Evolutionary conservation across 2,113 vertebrate species (phyloP).

Genomic region (Crotalus helleri): DNA sequence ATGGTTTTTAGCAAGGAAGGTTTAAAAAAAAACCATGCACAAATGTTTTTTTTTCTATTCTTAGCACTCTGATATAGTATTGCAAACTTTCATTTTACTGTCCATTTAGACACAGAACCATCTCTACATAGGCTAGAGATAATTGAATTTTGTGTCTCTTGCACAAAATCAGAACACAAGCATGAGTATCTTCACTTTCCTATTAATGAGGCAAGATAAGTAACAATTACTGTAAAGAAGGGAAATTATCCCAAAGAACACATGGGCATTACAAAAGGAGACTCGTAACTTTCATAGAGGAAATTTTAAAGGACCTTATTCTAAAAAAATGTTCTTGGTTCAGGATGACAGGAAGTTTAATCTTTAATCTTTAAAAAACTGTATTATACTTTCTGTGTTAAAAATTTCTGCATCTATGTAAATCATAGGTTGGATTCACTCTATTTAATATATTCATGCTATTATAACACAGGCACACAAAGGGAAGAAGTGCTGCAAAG

Average conservation of each 20-base stretch:
- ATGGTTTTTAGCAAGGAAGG: neutral
- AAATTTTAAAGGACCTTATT: fast-evolving
- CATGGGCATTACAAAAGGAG: neutral
- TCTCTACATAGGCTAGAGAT: fast-evolving
- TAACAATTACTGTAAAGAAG: neutral
- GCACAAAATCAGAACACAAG: neutral
- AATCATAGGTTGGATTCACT: neutral
- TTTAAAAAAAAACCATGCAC: neutral
- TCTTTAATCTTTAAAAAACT: neutral
- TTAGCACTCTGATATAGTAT: neutral
- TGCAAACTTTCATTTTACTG: neutral
- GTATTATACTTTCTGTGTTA: neutral
- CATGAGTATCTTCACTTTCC: neutral
- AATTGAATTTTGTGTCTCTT: neutral
- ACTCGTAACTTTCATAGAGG: neutral
- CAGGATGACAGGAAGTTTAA: neutral
- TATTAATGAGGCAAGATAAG: neutral
- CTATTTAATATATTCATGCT: neutral
- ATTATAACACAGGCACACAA: neutral
- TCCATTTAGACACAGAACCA: neutral
- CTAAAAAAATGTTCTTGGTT: neutral
- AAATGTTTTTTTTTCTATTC: neutral
- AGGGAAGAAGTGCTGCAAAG: conserved; percentile 21
- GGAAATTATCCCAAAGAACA: neutral
- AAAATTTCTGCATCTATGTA: fast-evolving